A percentile compares a stretch with the other conserved stretches of the same genome.
These are phyloP conservation scores for Heterodera filipjevi DNA, from an alignment of 2,888 invertebrate genomes.

Conservation along the genomic window DNA sequence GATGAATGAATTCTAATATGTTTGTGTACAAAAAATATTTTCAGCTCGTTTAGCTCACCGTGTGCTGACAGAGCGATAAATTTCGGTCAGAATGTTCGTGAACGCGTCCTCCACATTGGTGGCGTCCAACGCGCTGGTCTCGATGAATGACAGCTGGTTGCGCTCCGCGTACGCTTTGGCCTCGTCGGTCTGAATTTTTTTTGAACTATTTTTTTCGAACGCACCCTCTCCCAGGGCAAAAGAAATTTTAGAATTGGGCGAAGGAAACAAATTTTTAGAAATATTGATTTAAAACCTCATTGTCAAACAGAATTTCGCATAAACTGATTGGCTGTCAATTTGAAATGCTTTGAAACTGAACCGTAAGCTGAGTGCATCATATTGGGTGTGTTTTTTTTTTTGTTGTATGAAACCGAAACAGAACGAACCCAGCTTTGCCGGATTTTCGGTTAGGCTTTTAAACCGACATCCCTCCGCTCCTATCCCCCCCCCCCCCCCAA, in stretches of 20 bases:
- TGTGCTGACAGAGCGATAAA: constrained; percentile 58
- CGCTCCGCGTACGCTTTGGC: constrained; percentile 86
- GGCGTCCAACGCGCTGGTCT: constrained; percentile 83
- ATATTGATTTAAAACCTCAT: too few relatives aligned
- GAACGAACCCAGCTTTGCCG: too few relatives aligned
- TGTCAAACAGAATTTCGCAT: too few relatives aligned
- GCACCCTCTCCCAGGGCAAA: too few relatives aligned
- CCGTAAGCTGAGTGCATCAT: too few relatives aligned
- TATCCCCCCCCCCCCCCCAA: background rate
- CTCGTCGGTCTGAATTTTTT: constrained; percentile 80
- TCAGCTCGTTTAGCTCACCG: constrained; percentile 17
- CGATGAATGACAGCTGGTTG: constrained; percentile 64
- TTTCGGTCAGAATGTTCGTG: constrained; percentile 95
- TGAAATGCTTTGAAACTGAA: too few relatives aligned
- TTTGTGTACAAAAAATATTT: too few relatives aligned
- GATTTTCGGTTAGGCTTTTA: background rate
- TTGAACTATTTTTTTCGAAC: background rate
- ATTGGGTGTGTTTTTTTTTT: too few relatives aligned
- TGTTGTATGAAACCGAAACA: too few relatives aligned
- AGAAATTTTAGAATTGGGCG: background rate
- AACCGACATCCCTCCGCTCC: too few relatives aligned
- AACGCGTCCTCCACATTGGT: constrained; percentile 99
- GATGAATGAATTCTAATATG: too few relatives aligned
- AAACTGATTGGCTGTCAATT: too few relatives aligned
- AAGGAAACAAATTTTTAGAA: background rate